Evolutionary conservation across 2,113 vertebrate species (phyloP).

Genomic region (Setophaga petechia): DNA sequence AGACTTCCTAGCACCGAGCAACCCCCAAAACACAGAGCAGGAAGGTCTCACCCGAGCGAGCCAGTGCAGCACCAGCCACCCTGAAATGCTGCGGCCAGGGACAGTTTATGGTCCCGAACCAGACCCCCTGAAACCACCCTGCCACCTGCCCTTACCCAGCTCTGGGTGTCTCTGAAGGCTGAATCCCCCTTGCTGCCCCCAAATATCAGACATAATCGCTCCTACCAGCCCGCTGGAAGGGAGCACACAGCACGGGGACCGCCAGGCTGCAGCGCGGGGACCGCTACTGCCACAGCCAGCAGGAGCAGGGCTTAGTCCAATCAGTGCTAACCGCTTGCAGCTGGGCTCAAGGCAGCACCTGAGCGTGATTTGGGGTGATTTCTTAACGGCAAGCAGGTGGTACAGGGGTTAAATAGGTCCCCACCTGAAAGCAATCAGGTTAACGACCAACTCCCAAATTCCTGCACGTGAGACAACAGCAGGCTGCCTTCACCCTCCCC

Average conservation of each 20-base stretch:
- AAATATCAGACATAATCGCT: background rate
- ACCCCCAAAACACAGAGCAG: background rate
- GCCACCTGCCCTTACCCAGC: background rate
- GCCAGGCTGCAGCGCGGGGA: fast-evolving
- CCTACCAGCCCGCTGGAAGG: background rate
- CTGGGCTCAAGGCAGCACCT: background rate
- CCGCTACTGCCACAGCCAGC: background rate
- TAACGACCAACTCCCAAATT: background rate
- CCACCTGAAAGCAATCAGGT: background rate
- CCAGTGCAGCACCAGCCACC: background rate
- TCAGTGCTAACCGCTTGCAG: background rate
- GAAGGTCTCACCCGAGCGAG: background rate
- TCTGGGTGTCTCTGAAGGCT: background rate
- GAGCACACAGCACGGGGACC: fast-evolving
- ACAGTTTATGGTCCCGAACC: background rate
- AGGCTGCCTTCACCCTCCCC: background rate
- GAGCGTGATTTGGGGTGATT: background rate
- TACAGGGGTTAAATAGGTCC: background rate
- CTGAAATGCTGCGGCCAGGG: background rate
- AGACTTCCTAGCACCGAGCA: background rate
- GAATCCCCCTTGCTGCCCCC: background rate
- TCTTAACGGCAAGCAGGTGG: background rate
- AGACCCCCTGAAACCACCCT: background rate
- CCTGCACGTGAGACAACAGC: background rate
- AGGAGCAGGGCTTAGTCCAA: fast-evolving